Evolutionary conservation across 2,113 vertebrate species (phyloP).

Genomic region (Papio anubis): DNA sequence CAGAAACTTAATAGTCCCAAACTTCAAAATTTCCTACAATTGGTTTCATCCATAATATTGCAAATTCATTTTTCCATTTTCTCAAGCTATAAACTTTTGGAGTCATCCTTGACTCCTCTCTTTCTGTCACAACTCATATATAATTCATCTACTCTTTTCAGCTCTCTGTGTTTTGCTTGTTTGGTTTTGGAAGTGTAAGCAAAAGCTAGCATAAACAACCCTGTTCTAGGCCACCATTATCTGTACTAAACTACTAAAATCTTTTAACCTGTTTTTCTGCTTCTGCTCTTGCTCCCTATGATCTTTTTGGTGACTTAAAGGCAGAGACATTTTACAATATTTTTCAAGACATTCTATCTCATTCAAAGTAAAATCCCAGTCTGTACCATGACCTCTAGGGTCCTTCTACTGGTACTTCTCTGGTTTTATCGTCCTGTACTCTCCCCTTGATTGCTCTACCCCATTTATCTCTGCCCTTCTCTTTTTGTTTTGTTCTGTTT

Average conservation of each 20-base stretch:
- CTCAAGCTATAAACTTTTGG: background rate
- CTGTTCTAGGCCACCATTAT: background rate
- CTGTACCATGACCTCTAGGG: fast-evolving
- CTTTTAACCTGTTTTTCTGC: background rate
- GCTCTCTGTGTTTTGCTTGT: background rate
- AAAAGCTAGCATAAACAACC: background rate
- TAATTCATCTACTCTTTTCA: background rate
- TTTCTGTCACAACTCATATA: background rate
- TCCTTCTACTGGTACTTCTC: fast-evolving
- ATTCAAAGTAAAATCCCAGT: background rate
- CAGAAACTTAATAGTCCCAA: background rate
- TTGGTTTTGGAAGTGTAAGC: background rate
- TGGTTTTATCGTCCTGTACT: too few species aligned
- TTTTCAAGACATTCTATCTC: background rate
- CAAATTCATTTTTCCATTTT: slow-evolving; percentile 14
- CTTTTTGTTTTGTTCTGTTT: background rate
- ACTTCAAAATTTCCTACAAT: background rate
- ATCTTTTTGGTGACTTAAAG: background rate
- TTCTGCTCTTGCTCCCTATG: fast-evolving
- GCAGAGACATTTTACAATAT: background rate
- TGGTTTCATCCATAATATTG: background rate
- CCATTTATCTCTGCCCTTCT: fast-evolving
- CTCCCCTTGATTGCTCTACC: fast-evolving
- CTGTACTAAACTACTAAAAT: background rate
- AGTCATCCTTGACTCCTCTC: background rate